phyloP scores from a whole-genome alignment of 1,140 invertebrate genomes.

The Drosophila miranda region DNA sequence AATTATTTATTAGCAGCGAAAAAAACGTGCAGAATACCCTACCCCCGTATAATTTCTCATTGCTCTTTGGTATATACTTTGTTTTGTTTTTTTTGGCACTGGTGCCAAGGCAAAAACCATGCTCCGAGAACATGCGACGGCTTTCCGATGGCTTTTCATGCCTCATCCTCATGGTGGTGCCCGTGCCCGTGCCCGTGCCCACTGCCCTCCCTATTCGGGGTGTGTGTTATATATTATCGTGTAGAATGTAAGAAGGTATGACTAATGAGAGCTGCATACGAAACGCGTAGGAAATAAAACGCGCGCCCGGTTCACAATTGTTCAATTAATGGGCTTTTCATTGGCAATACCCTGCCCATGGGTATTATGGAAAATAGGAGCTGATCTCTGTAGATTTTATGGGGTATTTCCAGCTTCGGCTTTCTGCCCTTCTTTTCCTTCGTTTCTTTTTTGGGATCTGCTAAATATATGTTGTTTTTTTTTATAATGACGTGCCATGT shows the following conservation, averaged over 20 bases:
- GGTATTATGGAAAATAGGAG: too few relatives aligned
- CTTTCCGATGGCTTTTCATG: constrained; percentile 45
- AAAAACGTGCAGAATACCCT: constrained; percentile 65
- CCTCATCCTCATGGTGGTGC: constrained; percentile 25
- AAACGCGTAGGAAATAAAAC: constrained; percentile 13
- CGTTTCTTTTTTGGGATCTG: too few relatives aligned
- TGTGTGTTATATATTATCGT: constrained; percentile 16
- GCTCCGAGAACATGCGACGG: constrained; percentile 33
- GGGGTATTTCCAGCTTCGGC: too few relatives aligned
- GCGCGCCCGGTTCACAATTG: constrained; percentile 33
- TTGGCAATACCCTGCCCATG: neutral
- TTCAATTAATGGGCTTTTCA: constrained; percentile 7
- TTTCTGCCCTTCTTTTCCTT: too few relatives aligned
- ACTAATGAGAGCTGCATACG: constrained; percentile 50
- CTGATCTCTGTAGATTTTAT: neutral
- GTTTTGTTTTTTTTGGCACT: constrained; percentile 43
- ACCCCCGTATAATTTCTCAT: constrained; percentile 24
- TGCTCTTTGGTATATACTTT: neutral
- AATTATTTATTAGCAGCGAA: constrained; percentile 35
- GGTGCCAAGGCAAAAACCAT: constrained; percentile 29
- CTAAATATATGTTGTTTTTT: neutral
- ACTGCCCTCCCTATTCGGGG: neutral
- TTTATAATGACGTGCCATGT: constrained; percentile 6
- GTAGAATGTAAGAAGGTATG: constrained; percentile 33
- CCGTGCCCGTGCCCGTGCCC: neutral